A percentile compares a stretch with the other conserved stretches of the same genome.
These are phyloP conservation scores for Tenrec ecaudatus DNA, from an alignment of 2,113 vertebrate genomes.

Conservation along the genomic window DNA sequence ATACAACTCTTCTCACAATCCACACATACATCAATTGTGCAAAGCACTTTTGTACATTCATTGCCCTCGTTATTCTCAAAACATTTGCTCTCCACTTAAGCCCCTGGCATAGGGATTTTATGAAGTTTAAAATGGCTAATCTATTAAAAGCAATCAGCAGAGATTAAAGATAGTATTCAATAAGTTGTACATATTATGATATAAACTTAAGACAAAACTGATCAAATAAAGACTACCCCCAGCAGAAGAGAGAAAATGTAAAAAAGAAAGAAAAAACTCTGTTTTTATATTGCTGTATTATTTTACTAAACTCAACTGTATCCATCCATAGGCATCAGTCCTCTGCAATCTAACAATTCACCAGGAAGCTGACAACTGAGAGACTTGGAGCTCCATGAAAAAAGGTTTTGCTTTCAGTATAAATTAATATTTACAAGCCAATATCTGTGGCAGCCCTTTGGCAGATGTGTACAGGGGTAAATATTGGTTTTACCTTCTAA, in stretches of 20 bases:
- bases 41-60: no score
- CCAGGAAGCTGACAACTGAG: conserved; percentile 38
- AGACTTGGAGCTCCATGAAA: neutral
- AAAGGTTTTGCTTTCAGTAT: conserved; percentile 43
- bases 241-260: neutral
- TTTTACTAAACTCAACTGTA: conserved; percentile 26
- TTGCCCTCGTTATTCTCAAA: no score
- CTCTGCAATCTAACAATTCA: neutral
- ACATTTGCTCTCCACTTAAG: no score
- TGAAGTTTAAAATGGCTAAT: conserved; percentile 27
- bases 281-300: neutral
- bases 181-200: neutral
- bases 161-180: conserved; percentile 6
- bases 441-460: conserved; percentile 41
- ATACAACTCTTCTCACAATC: no score
- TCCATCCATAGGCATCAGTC: neutral
- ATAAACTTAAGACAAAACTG: conserved; percentile 9
- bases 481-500: conserved; percentile 68
- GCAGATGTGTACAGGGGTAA: conserved; percentile 39
- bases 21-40: no score
- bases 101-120: neutral
- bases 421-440: conserved; percentile 64
- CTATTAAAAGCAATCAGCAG: neutral
- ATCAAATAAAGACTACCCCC: neutral
- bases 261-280: neutral